Conservation (phyloP, 2,888 invertebrate species). For the Eledona agricola region DNA sequence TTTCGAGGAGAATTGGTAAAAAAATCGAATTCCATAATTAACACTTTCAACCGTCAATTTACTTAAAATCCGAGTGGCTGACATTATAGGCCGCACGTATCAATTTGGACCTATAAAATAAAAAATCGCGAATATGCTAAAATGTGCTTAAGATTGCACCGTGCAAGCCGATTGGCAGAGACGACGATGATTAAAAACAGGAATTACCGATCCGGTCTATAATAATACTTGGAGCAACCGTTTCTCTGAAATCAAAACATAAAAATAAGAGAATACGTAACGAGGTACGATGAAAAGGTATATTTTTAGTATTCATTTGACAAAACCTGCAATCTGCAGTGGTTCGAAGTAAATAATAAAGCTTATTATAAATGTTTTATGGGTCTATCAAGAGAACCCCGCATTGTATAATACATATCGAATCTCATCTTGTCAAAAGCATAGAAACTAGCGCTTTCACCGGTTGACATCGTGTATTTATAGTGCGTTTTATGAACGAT, state of each 20-base stretch:
- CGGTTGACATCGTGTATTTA: conserved; percentile 52
- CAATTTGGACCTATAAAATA: conserved; percentile 26
- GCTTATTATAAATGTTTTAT: conserved; percentile 39
- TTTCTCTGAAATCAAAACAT: conserved; percentile 39
- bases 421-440: conserved; percentile 51
- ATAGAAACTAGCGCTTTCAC: conserved; percentile 50
- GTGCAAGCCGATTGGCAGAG: conserved; percentile 25
- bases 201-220: conserved; percentile 38
- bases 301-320: conserved; percentile 34
- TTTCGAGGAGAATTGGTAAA: background rate
- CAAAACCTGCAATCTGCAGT: conserved; percentile 39
- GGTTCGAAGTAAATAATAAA: conserved; percentile 41
- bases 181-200: conserved; percentile 34
- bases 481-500: conserved; percentile 50
- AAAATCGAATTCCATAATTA: conserved; percentile 11
- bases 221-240: conserved; percentile 37
- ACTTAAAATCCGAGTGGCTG: conserved; percentile 10
- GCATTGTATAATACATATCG: conserved; percentile 48
- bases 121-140: conserved; percentile 16
- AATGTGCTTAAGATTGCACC: conserved; percentile 27
- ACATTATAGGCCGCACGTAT: conserved; percentile 4
- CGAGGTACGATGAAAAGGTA: conserved; percentile 38
- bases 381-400: conserved; percentile 19
- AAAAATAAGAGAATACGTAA: conserved; percentile 37
- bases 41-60: conserved; percentile 23